A percentile compares a stretch with the other conserved stretches of the same genome.
Conservation (phyloP, 2,113 vertebrate genomes). For the Balaeniceps rex region DNA sequence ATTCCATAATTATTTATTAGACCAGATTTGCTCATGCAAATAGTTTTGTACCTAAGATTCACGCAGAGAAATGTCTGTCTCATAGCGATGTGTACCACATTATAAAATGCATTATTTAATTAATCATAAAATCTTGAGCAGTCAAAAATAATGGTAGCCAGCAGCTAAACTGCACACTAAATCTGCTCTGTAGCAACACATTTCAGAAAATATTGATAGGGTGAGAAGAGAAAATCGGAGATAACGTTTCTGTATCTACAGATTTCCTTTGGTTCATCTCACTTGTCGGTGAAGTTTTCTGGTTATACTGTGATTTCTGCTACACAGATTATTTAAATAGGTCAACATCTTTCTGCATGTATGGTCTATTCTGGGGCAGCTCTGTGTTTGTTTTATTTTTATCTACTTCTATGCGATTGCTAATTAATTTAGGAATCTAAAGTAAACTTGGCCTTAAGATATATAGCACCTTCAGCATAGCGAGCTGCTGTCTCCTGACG, state of each 20-base stretch:
- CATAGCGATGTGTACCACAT: background rate
- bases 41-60: background rate
- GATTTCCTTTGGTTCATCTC: background rate
- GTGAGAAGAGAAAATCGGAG: background rate
- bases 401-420: background rate
- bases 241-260: accelerated
- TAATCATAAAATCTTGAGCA: background rate
- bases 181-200: background rate
- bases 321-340: background rate
- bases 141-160: background rate
- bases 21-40: background rate
- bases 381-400: background rate
- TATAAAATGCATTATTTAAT: background rate
- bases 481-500: background rate
- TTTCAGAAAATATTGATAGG: background rate
- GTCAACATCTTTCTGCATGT: accelerated
- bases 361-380: background rate
- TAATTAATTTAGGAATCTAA: background rate
- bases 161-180: background rate
- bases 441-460: background rate
- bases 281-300: background rate
- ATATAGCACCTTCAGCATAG: background rate
- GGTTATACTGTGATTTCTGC: background rate
- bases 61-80: background rate
- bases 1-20: background rate